Conservation (phyloP, 2,113 vertebrate genomes). For the Buteo buteo region DNA sequence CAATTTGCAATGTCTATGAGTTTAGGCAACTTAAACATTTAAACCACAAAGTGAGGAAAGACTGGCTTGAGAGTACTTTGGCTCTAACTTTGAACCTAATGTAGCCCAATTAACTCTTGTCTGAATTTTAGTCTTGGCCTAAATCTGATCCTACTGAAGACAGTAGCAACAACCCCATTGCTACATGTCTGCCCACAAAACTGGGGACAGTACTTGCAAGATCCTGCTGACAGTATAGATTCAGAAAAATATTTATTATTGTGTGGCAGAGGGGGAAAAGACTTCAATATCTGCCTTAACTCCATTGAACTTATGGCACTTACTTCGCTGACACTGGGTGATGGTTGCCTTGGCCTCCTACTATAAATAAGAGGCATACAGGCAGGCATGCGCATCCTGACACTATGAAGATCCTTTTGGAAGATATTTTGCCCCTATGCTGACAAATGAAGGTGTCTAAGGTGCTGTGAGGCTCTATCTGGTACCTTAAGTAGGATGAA, state of each 20-base stretch:
- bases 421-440: neutral
- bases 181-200: neutral
- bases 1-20: neutral
- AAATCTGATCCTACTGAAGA: neutral
- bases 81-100: neutral
- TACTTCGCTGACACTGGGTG: neutral
- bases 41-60: constrained; percentile 15
- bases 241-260: neutral
- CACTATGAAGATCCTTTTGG: neutral
- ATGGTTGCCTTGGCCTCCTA: neutral
- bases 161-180: neutral
- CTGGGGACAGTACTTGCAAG: neutral
- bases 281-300: neutral
- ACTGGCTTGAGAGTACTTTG: neutral
- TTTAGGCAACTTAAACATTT: constrained; percentile 26
- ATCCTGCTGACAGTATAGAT: neutral
- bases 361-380: neutral
- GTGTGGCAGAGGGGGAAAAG: neutral
- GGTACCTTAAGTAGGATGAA: too few species aligned
- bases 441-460: neutral
- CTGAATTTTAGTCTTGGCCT: neutral
- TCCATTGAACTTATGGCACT: neutral
- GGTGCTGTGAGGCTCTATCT: rapidly evolving
- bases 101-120: neutral
- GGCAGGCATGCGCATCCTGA: neutral